Evolutionary conservation across 2,113 vertebrate species (phyloP).

Genomic region (Gymnocephalus cernua): DNA sequence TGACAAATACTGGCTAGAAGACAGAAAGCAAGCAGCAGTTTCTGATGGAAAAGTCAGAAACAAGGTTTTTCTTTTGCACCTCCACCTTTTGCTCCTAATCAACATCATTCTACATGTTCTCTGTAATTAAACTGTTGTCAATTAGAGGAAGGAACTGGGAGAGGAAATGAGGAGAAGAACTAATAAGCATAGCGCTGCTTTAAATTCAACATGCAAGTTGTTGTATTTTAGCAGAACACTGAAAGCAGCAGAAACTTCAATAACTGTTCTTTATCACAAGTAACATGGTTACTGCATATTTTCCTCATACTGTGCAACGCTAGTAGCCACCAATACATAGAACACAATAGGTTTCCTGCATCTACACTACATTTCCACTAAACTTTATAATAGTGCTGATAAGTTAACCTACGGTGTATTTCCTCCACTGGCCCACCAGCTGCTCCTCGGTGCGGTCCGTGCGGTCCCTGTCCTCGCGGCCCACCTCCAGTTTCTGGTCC

Average conservation of each 20-base stretch:
- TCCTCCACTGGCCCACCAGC: slow-evolving; percentile 88
- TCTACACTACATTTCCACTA: not conserved
- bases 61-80: not conserved
- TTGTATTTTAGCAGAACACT: no score
- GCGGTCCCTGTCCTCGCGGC: slow-evolving; percentile 34
- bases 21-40: not conserved
- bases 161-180: not conserved
- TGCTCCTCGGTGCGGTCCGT: slow-evolving; percentile 84
- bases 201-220: no score
- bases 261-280: no score
- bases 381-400: not conserved
- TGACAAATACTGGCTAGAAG: no score
- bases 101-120: not conserved
- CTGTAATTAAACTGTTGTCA: not conserved
- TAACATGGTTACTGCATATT: no score
- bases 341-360: not conserved
- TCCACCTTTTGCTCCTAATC: not conserved
- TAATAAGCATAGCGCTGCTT: not conserved
- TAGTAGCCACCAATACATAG: no score
- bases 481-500: slow-evolving; percentile 81
- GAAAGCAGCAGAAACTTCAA: no score
- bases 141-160: not conserved
- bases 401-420: slow-evolving; percentile 80
- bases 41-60: not conserved
- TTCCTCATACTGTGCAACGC: no score